phyloP scores from a whole-genome alignment of 2,888 invertebrate genomes.

The Serripes groenlandicus region DNA sequence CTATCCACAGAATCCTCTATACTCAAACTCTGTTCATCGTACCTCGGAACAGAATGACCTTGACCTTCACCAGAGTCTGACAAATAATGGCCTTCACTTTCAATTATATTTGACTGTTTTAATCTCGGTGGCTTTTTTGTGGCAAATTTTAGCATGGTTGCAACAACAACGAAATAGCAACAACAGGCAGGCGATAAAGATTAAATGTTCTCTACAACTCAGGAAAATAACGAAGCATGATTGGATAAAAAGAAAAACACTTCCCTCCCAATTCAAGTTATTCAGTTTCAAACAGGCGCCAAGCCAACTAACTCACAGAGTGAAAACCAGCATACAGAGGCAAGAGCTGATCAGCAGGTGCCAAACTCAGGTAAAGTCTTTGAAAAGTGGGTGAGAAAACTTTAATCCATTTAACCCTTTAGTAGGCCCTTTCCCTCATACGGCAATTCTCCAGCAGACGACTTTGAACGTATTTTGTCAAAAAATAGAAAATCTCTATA shows the following conservation, averaged over 20 bases:
- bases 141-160: slow-evolving; percentile 79
- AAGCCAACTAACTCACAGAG: slow-evolving; percentile 36
- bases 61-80: slow-evolving; percentile 28
- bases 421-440: no score
- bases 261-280: no score
- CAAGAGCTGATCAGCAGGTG: slow-evolving; percentile 18
- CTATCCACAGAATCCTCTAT: slow-evolving; percentile 37
- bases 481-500: no score
- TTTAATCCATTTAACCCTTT: no score
- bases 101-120: slow-evolving; percentile 51
- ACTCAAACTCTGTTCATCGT: slow-evolving; percentile 34
- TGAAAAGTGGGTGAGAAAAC: slow-evolving; percentile 14
- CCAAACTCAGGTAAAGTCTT: slow-evolving; percentile 23
- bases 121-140: slow-evolving; percentile 76
- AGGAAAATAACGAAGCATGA: slow-evolving; percentile 27
- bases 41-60: slow-evolving; percentile 12
- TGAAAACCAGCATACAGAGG: slow-evolving; percentile 8
- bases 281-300: slow-evolving; percentile 53
- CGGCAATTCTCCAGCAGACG: no score
- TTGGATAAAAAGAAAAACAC: slow-evolving; percentile 53
- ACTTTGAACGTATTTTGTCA: no score
- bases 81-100: slow-evolving; percentile 26
- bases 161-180: slow-evolving; percentile 14
- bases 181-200: slow-evolving; percentile 11
- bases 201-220: slow-evolving; percentile 14